Evolutionary conservation across 2,113 vertebrate species (phyloP), one percentile per base, ranked within the genome.

Genomic region (Furnarius figulus): DNA sequence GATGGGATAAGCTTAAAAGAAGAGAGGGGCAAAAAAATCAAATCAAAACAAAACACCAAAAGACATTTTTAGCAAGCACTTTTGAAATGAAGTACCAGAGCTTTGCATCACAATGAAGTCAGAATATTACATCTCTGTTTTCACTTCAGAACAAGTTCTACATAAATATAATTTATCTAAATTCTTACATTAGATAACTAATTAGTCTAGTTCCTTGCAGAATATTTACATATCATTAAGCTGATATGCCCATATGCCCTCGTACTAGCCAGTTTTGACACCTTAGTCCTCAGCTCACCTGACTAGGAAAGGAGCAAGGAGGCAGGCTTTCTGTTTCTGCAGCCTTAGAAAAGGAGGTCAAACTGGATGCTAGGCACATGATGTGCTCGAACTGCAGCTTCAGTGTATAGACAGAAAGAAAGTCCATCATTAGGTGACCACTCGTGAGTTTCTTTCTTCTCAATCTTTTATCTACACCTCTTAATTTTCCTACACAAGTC

Each of bases 11-110:
- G 12, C 35, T 31, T 24, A 42, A 82, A 63, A 1, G 1, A 46
- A 33, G 10, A 22, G 8, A 14, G 27, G 23, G 3, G 2, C 1
- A 24, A 42, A 33, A 70, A 5, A 13, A 9, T 2, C 6, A 56
- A 40, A 62, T 28, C 15, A 25, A 79, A 75, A 37, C 12, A 35
- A 81, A 58, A 12, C 5, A 1, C 16, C 8, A 58, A 65, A 47
- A 24, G 7, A 20, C 6, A 27, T 52, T 59, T 82, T 63, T 39
- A 67, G 8, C 33, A 76, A 62, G 13, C 33, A 21, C 20, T 55
- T 49, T 33, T 58, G 37, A 84, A 70, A 76, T 5, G 1, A 80
- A 62, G 25, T 37, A 28, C 37, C 22, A 76, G 46, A 65, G 37
- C 15, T 74, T 58, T 75, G 46, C 31, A 72, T 37, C 14, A 33